Evolutionary conservation across 2,797 vertebrate species (phyloP).

Genomic region (Dendrocincla tyrannina): DNA sequence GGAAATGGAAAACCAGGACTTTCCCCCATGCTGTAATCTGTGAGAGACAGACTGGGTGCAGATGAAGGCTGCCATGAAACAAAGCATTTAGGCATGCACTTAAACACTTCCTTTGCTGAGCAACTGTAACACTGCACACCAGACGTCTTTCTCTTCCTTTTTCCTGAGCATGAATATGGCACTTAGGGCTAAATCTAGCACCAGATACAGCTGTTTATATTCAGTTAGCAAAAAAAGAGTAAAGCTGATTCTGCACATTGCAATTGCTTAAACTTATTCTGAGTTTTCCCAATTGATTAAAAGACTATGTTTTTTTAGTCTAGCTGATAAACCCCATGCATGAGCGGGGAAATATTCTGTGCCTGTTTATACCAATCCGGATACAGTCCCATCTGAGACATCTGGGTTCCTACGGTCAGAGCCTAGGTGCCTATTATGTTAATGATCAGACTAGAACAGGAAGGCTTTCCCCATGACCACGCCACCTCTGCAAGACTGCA

Average conservation of each 20-base stretch:
- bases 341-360: neutral
- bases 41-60: neutral
- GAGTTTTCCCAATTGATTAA: neutral
- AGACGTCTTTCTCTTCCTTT: conserved; percentile 15
- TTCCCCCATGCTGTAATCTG: neutral
- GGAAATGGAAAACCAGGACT: neutral
- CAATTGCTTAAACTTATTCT: neutral
- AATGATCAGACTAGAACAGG: neutral
- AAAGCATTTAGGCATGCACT: neutral
- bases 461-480: neutral
- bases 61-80: neutral
- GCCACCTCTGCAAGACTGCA: neutral
- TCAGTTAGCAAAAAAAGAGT: neutral
- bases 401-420: neutral
- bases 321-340: neutral
- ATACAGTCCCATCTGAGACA: neutral
- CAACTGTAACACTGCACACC: neutral
- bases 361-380: neutral
- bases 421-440: neutral
- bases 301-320: neutral
- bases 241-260: neutral
- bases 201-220: neutral
- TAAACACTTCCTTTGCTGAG: conserved; percentile 20
- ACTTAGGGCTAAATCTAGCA: conserved; percentile 3
- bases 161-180: conserved; percentile 2